Percentiles rank a stretch among this genome's conserved stretches.
Conservation (phyloP, 2,888 invertebrate genomes). For the Limnephilus rhombicus region DNA sequence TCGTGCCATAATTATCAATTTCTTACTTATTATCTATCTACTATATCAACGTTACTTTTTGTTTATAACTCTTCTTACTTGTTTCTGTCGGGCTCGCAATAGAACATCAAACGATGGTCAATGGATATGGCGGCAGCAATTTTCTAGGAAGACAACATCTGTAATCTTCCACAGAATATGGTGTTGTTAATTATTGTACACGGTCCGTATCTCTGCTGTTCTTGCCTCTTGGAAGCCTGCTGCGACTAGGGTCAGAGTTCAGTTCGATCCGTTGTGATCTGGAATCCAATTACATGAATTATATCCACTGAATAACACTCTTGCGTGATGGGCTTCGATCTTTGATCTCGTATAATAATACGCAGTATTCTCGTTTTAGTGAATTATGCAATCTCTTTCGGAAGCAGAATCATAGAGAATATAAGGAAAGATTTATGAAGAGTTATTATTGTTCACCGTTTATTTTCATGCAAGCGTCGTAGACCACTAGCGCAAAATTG, state of each 20-base stretch:
- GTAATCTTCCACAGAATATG: neutral
- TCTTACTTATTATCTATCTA: too few relatives aligned
- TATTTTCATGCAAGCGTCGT: too few relatives aligned
- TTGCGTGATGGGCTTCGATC: conserved; percentile 15
- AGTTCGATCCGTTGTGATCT: conserved; percentile 46
- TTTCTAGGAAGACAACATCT: neutral
- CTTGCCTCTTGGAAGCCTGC: conserved; percentile 29
- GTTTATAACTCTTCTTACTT: neutral
- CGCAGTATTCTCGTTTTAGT: neutral
- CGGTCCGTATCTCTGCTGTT: conserved; percentile 2
- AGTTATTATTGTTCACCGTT: too few relatives aligned
- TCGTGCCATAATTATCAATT: too few relatives aligned
- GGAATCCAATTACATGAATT: conserved; percentile 53
- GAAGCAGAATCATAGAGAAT: too few relatives aligned
- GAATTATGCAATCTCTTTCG: neutral
- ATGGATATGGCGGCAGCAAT: neutral
- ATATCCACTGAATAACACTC: conserved; percentile 42
- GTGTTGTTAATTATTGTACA: neutral
- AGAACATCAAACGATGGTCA: neutral
- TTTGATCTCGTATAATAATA: conserved; percentile 22
- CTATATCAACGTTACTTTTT: neutral
- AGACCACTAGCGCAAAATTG: too few relatives aligned
- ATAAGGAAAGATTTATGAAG: too few relatives aligned
- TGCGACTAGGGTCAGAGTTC: conserved; percentile 31
- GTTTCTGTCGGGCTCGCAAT: neutral